Conservation (phyloP, 2,797 vertebrate species). For the Aratinga solstitialis region DNA sequence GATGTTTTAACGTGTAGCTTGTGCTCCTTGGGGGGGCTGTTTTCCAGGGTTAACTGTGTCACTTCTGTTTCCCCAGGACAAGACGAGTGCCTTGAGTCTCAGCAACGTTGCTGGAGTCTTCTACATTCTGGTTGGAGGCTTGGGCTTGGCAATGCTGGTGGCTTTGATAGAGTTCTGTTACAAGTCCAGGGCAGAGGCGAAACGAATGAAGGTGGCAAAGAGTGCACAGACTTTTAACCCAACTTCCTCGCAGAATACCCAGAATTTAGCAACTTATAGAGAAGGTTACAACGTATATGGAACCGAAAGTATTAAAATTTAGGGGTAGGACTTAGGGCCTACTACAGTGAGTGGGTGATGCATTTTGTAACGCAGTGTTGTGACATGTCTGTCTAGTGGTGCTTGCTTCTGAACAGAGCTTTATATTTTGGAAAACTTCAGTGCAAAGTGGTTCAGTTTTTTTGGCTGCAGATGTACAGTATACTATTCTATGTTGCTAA, state of each 20-base stretch:
- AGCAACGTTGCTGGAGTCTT: slow-evolving; percentile 99
- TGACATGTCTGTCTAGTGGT: slow-evolving; percentile 89
- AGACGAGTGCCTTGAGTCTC: slow-evolving; percentile 98
- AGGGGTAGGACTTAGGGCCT: slow-evolving; percentile 99
- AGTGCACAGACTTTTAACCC: slow-evolving; percentile 96
- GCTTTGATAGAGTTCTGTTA: slow-evolving; percentile 99
- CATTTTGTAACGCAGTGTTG: slow-evolving; percentile 83
- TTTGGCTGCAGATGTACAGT: slow-evolving; percentile 91
- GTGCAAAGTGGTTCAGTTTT: slow-evolving; percentile 85
- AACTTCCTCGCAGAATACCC: slow-evolving; percentile 98
- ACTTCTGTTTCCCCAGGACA: slow-evolving; percentile 89
- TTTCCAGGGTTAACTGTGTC: slow-evolving; percentile 56
- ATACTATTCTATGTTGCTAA: slow-evolving; percentile 80
- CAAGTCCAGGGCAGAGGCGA: slow-evolving; percentile 99
- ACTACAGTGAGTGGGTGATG: slow-evolving; percentile 89
- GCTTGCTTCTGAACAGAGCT: slow-evolving; percentile 84
- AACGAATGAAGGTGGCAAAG: slow-evolving; percentile 99
- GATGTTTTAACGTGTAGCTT: slow-evolving; percentile 26
- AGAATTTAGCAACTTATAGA: slow-evolving; percentile 99
- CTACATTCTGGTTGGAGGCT: slow-evolving; percentile 99
- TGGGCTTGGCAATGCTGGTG: slow-evolving; percentile 99
- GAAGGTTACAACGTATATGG: slow-evolving; percentile 99
- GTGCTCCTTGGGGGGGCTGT: background rate
- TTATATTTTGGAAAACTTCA: slow-evolving; percentile 78
- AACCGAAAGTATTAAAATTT: slow-evolving; percentile 99